A percentile compares a stretch with the other conserved stretches of the same genome.
Evolutionary conservation across 2,888 invertebrate species (phyloP).

Genomic region (Selenia dentaria): DNA sequence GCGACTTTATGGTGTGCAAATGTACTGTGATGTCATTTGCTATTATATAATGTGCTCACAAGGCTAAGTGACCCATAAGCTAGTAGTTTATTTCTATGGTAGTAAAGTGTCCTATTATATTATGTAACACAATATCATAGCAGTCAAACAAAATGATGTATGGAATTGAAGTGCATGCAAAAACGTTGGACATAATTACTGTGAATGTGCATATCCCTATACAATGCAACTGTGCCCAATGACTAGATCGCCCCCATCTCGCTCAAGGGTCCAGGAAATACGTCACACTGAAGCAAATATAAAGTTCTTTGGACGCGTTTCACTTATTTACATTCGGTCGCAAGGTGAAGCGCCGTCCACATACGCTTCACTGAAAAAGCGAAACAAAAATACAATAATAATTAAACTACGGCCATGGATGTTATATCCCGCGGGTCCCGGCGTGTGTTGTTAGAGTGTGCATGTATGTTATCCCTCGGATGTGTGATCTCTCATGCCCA

Average conservation of each 20-base stretch:
- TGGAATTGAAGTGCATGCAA: conserved; percentile 51
- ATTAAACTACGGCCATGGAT: conserved; percentile 58
- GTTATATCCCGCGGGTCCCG: conserved; percentile 38
- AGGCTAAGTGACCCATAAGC: conserved; percentile 14
- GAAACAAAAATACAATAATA: conserved; percentile 52
- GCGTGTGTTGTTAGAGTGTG: conserved; percentile 56
- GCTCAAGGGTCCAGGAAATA: conserved; percentile 66
- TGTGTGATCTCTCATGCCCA: conserved; percentile 57
- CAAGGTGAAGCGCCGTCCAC: conserved; percentile 70
- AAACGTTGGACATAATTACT: conserved; percentile 47
- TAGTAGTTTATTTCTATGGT: not conserved
- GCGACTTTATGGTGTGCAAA: conserved; percentile 28
- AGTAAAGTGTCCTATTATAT: conserved; percentile 16
- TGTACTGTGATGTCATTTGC: conserved; percentile 46
- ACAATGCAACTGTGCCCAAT: conserved; percentile 85
- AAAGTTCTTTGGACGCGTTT: conserved; percentile 53
- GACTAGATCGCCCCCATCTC: conserved; percentile 60
- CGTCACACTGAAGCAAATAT: conserved; percentile 84
- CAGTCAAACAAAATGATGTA: conserved; percentile 33
- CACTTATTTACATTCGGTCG: conserved; percentile 72
- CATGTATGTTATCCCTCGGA: conserved; percentile 45
- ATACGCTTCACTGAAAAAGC: conserved; percentile 74
- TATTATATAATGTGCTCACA: conserved; percentile 32
- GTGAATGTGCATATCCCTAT: conserved; percentile 74
- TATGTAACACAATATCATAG: conserved; percentile 15